phyloP scores from a whole-genome alignment of 2,797 vertebrate species.

The Notamacropus eugenii region DNA sequence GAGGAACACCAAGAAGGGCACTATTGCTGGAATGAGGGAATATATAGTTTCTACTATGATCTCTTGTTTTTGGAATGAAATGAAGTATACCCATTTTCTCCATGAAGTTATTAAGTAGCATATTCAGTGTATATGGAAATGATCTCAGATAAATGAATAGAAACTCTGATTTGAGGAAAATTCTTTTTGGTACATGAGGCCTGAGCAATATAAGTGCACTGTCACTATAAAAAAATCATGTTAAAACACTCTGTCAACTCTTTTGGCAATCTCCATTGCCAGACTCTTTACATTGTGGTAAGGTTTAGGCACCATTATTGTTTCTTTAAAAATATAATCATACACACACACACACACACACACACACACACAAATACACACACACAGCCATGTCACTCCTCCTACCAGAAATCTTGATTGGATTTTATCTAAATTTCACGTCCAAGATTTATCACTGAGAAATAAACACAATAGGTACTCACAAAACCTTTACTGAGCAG shows the following conservation, averaged over 20 bases:
- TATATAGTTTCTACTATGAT: neutral
- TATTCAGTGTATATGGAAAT: neutral
- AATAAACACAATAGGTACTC: neutral
- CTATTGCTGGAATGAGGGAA: neutral
- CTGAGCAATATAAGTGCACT: neutral
- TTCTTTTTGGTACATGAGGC: neutral
- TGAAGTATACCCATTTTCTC: neutral
- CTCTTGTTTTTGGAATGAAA: neutral
- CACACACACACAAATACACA: neutral
- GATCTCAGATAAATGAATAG: neutral
- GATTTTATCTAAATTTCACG: neutral
- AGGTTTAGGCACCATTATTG: slow-evolving; percentile 4
- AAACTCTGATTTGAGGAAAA: neutral
- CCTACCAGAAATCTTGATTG: neutral
- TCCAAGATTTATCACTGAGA: neutral
- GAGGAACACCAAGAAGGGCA: neutral
- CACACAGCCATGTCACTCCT: neutral
- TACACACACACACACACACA: too few relatives aligned
- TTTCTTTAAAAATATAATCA: neutral
- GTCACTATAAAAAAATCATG: too few relatives aligned
- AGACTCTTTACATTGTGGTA: neutral
- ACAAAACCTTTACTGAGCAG: neutral
- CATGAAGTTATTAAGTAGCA: neutral
- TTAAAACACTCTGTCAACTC: neutral
- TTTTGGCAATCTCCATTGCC: neutral